Evolutionary conservation across 2,797 vertebrate species (phyloP).

Genomic region (Tadarida brasiliensis): DNA sequence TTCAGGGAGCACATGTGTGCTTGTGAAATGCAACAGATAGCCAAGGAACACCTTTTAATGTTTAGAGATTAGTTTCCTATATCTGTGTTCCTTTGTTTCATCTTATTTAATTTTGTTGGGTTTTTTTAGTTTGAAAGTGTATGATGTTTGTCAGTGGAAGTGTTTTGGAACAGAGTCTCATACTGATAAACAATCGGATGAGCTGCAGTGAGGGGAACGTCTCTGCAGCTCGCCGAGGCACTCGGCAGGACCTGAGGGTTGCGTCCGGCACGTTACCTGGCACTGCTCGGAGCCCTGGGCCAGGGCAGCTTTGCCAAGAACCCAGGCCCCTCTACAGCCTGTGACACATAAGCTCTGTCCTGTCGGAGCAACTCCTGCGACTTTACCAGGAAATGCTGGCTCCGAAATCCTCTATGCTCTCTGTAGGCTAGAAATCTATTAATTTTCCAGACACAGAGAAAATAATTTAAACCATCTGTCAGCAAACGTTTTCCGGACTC

Average conservation of each 20-base stretch:
- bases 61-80: neutral
- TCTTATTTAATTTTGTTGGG: neutral
- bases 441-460: conserved; percentile 27
- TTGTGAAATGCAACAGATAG: no score
- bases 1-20: no score
- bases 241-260: no score
- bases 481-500: conserved; percentile 20
- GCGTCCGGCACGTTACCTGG: no score
- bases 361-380: neutral
- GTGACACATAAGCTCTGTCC: neutral
- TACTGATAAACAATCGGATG: neutral
- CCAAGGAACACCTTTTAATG: neutral
- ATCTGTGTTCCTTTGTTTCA: neutral
- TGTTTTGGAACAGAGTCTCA: neutral
- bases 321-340: no score
- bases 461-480: conserved; percentile 17
- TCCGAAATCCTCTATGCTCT: neutral
- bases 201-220: neutral
- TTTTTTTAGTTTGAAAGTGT: neutral
- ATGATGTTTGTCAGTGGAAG: neutral
- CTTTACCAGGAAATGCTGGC: neutral
- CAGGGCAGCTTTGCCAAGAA: neutral
- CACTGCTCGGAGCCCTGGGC: no score
- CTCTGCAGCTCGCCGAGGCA: neutral
- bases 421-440: neutral